These are phyloP conservation scores for Emydocephalus ijimae DNA, from an alignment of 2,113 vertebrate genomes.

Conservation along the genomic window DNA sequence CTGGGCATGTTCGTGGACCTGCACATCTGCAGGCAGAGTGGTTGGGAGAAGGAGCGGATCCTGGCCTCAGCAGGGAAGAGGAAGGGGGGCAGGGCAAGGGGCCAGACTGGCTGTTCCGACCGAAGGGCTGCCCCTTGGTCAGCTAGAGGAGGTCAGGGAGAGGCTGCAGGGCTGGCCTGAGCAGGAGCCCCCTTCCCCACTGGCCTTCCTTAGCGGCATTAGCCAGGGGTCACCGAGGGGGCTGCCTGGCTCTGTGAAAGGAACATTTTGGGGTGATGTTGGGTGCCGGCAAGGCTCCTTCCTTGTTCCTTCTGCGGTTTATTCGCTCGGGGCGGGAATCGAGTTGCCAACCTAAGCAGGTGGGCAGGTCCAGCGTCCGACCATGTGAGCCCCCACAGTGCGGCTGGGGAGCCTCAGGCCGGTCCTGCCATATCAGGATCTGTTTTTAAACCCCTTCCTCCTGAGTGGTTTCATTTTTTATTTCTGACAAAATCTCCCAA, in stretches of 20 bases:
- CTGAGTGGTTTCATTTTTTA: not conserved
- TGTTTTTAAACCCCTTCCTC: not conserved
- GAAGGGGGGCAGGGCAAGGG: not conserved
- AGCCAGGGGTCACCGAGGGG: too few relatives aligned
- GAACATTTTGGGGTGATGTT: too few relatives aligned
- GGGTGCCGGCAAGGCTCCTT: too few relatives aligned
- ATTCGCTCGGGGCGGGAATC: too few relatives aligned
- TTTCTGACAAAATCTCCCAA: not conserved
- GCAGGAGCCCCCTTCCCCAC: too few relatives aligned
- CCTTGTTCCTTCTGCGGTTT: too few relatives aligned
- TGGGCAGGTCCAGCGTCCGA: too few relatives aligned
- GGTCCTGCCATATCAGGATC: not conserved
- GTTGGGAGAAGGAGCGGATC: not conserved
- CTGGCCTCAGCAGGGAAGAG: not conserved
- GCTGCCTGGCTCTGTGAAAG: too few relatives aligned
- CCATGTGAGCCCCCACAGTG: too few relatives aligned
- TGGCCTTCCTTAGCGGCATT: not conserved
- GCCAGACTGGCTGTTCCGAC: not conserved
- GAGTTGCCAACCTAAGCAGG: too few relatives aligned
- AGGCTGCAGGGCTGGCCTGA: not conserved
- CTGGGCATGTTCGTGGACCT: rapidly evolving
- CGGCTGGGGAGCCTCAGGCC: not conserved
- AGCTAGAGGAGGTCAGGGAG: not conserved
- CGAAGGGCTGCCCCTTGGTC: not conserved
- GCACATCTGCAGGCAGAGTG: not conserved